Evolutionary conservation across 2,888 invertebrate species (phyloP), one percentile per base, ranked within the genome.

Genomic region (Lasioglossum leucozonium): DNA sequence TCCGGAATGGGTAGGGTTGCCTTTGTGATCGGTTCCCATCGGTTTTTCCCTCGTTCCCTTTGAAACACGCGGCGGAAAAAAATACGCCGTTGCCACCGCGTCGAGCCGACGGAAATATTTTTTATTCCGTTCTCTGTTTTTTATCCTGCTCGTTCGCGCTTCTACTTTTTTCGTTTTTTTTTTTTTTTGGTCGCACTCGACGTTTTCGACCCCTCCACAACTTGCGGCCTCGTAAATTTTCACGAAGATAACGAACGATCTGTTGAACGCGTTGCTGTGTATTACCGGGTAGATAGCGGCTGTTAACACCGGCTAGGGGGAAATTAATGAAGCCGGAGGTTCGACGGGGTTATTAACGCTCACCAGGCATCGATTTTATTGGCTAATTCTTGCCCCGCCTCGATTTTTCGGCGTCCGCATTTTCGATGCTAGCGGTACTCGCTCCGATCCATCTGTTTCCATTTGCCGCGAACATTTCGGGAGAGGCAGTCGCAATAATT

Each of bases 201-300:
- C 62, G 62, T 62, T 62, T 30, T 5, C 30, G 6, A 6, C 30
- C 26, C 62, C 18, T 37, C 34, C 34, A 10, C 30, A 44, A n/a
- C 18, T 72, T 22, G 72, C 34, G 22, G 34, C 47, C 72, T 72
- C 72, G 72, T 47, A 47, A 47, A 72, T 47, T 47, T 72, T 72
- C 72, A 72, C n/a, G 47, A 72, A 47, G 72, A 71, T 42, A 71
- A 71, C 71, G 71, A 71, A 71, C 71, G 71, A 71, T 71, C 71
- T 26, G 71, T 26, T 42, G 71, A 40, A 26, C 71, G 42, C 16
- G 71, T 18, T n/a, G 71, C 42, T 42, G 71, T 71, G 42, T 42
- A 71, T 71, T 71, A 71, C 26, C n/a, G 71, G 42, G 71, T 42
- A 40, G 42, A 42, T 42, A 71, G 42, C 26, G 42, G 40, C 71